These are phyloP conservation scores for Pristis pectinata DNA, from an alignment of 2,797 vertebrate species.

Conservation along the genomic window DNA sequence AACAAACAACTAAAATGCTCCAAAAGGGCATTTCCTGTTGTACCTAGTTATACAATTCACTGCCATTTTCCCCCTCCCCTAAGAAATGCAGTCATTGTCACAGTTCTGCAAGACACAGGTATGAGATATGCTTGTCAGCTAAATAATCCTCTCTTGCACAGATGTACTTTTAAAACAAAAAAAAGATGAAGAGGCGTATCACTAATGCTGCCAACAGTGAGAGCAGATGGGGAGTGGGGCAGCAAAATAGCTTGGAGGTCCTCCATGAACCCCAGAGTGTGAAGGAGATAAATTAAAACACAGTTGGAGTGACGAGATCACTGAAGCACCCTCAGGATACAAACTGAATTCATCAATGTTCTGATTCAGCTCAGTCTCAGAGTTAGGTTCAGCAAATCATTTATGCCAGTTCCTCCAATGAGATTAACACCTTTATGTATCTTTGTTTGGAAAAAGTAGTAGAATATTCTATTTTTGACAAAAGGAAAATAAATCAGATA, in stretches of 20 bases:
- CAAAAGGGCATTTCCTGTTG: not conserved
- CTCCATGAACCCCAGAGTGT: not conserved
- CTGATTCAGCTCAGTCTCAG: not conserved
- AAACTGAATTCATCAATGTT: not conserved
- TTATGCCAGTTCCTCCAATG: not conserved
- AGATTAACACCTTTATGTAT: not conserved
- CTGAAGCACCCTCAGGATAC: not conserved
- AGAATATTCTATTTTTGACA: not conserved
- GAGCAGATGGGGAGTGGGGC: not conserved
- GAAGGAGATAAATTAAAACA: conserved; percentile 25
- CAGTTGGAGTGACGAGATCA: conserved; percentile 23
- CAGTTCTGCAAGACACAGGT: not conserved
- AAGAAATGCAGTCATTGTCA: not conserved
- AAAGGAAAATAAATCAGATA: not conserved
- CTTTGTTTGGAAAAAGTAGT: not conserved
- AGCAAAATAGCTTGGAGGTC: conserved; percentile 7
- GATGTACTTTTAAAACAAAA: not conserved
- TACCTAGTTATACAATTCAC: no score
- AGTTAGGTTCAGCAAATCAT: not conserved
- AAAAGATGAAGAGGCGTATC: not conserved
- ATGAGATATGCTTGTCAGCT: not conserved
- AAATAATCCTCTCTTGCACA: not conserved
- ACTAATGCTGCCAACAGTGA: not conserved
- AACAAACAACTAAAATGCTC: not conserved
- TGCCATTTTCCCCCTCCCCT: not conserved